phyloP scores from a whole-genome alignment of 2,113 vertebrate species.

The Coregonus clupeaformis region DNA sequence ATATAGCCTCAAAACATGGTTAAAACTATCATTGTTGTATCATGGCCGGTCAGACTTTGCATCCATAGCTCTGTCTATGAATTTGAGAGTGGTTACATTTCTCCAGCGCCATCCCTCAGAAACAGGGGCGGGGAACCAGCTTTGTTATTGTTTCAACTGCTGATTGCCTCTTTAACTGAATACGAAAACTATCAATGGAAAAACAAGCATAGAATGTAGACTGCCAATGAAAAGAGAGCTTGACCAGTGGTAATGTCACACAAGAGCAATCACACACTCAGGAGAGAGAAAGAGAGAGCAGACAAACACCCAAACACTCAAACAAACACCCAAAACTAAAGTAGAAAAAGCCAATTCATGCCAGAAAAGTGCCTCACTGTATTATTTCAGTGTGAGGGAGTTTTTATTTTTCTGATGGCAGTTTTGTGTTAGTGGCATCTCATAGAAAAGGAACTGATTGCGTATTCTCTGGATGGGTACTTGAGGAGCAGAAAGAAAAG shows the following conservation, averaged over 20 bases:
- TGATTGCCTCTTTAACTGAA: background rate
- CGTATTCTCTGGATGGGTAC: conserved; percentile 1
- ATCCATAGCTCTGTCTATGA: no score
- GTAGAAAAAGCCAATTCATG: conserved; percentile 11
- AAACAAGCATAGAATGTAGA: background rate
- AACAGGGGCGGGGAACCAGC: no score
- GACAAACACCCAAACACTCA: conserved; percentile 11
- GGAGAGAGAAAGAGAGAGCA: background rate
- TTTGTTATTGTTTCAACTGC: no score
- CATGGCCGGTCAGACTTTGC: no score
- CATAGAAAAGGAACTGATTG: conserved; percentile 32
- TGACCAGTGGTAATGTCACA: conserved; percentile 1
- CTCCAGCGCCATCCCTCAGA: no score
- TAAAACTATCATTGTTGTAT: no score
- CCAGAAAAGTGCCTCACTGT: no score
- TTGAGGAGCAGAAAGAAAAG: background rate
- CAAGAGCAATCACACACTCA: conserved; percentile 9
- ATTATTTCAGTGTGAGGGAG: no score
- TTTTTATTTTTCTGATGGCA: background rate
- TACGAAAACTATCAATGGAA: background rate
- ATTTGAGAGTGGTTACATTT: no score
- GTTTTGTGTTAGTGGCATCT: conserved; percentile 1
- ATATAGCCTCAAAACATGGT: no score
- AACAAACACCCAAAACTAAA: conserved; percentile 15
- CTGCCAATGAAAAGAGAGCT: background rate